A percentile compares a stretch with the other conserved stretches of the same genome.
Conservation (phyloP, 2,113 vertebrate genomes). For the Syngnathus floridae region DNA sequence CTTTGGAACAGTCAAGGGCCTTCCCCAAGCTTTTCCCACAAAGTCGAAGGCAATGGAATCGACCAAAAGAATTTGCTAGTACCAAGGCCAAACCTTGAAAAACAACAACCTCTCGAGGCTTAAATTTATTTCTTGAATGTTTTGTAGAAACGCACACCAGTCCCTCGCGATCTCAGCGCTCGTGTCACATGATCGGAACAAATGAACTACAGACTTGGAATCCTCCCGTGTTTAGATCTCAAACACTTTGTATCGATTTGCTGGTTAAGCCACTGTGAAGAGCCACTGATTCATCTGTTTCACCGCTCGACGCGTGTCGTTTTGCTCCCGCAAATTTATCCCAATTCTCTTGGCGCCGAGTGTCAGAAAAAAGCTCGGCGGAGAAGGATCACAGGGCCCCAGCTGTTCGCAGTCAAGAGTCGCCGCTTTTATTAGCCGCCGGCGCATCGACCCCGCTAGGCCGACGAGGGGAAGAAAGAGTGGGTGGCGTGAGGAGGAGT, state of each 20-base stretch:
- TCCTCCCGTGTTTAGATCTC: slow-evolving; percentile 36
- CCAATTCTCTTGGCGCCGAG: slow-evolving; percentile 13
- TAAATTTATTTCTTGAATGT: not conserved
- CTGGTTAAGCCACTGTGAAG: slow-evolving; percentile 57
- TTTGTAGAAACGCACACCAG: not conserved
- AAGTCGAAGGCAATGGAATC: not conserved
- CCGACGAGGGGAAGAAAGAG: slow-evolving; percentile 36
- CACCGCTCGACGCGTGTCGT: slow-evolving; percentile 14
- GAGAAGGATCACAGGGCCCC: slow-evolving; percentile 60
- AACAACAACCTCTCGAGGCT: not conserved
- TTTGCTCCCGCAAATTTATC: slow-evolving; percentile 30
- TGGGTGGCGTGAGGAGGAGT: slow-evolving; percentile 31
- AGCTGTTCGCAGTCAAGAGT: slow-evolving; percentile 69
- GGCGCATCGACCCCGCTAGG: slow-evolving; percentile 45
- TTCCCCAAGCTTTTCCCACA: slow-evolving; percentile 1
- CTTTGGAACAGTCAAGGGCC: not conserved
- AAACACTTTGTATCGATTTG: slow-evolving; percentile 55
- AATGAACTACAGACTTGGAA: slow-evolving; percentile 23
- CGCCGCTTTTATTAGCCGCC: slow-evolving; percentile 70
- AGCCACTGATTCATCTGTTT: slow-evolving; percentile 44
- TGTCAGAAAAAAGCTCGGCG: slow-evolving; percentile 27
- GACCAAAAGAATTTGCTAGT: not conserved
- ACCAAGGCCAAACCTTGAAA: not conserved
- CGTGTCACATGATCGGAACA: not conserved
- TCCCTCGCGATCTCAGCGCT: not conserved